Evolutionary conservation across 2,797 vertebrate genomes (phyloP).

Genomic region (Carcharodon carcharias): DNA sequence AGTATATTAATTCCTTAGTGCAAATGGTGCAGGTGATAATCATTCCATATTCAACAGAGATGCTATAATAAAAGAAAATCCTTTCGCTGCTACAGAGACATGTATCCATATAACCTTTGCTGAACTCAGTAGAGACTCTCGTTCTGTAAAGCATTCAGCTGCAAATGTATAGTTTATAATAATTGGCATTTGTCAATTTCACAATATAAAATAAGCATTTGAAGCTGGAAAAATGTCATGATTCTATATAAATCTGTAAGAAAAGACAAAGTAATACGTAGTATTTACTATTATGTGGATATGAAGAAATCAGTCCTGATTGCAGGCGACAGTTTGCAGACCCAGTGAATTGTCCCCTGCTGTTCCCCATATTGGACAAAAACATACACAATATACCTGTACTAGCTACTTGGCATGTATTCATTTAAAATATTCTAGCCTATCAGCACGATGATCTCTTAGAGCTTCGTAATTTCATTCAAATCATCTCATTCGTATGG

Average conservation of each 20-base stretch:
- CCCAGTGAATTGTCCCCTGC: no score
- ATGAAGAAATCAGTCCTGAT: background rate
- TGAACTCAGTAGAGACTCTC: background rate
- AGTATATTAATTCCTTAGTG: background rate
- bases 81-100: background rate
- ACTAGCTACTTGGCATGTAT: background rate
- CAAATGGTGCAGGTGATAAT: background rate
- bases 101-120: background rate
- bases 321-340: no score
- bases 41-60: background rate
- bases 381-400: no score
- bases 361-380: no score
- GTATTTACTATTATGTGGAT: background rate
- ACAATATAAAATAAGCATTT: background rate
- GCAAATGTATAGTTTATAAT: background rate
- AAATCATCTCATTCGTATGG: conserved; percentile 54
- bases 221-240: background rate
- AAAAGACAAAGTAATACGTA: background rate
- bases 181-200: background rate
- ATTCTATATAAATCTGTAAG: background rate
- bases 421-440: background rate
- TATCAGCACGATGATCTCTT: conserved; percentile 49
- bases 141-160: background rate
- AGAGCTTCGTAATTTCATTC: conserved; percentile 53
- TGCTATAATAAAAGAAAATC: background rate